Evolutionary conservation across 2,113 vertebrate species (phyloP), one percentile per base, ranked within the genome.

Genomic region (Glaucidium brasilianum): DNA sequence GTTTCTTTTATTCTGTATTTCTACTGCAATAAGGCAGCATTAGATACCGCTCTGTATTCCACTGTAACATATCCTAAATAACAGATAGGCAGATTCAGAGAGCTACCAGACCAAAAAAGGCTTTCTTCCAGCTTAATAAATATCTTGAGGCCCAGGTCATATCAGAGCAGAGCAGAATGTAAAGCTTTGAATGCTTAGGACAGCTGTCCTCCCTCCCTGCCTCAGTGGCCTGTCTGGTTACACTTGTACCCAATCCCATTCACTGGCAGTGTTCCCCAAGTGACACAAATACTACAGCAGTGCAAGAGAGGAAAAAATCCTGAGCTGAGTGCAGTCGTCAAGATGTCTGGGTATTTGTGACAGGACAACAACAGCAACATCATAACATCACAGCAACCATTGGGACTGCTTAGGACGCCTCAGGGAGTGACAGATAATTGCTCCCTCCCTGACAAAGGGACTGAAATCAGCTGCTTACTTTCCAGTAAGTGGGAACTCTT

Each of bases 221-320:
- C 37, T 56, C 9, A 0, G 62, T 91, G 72, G 88, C 94, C 84
- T 95, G 90, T 96, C 88, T 94, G 69, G 72, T 94, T 94, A 94
- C 79, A 93, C 81, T 94, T 69, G 41, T 74, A 90, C 81, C 71
- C 82, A 87, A 90, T 91, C 67, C 71, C 27, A 71, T 50, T 75
- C 87, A 10, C 64, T 97, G 97, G 96, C 96, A 97, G 66, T 27
- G 68, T 85, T 96, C 94, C 96, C 72, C 73, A 91, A 95, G 89
- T 91, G 91, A 94, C 67, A 95, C 47, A 89, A 94, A 96, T 94
- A 88, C 88, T 93, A 25, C 50, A 93, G 91, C 81, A 78, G 39
- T 0, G 0, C 32, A 75, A 52, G 74, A 86, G 89, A 74, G 14
- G 20, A 87, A 94, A 93, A 95, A 73, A 55, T 83, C 77, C 52